These are phyloP conservation scores for Andricus quercusramuli DNA, from an alignment of 2,888 invertebrate genomes.

Conservation along the genomic window DNA sequence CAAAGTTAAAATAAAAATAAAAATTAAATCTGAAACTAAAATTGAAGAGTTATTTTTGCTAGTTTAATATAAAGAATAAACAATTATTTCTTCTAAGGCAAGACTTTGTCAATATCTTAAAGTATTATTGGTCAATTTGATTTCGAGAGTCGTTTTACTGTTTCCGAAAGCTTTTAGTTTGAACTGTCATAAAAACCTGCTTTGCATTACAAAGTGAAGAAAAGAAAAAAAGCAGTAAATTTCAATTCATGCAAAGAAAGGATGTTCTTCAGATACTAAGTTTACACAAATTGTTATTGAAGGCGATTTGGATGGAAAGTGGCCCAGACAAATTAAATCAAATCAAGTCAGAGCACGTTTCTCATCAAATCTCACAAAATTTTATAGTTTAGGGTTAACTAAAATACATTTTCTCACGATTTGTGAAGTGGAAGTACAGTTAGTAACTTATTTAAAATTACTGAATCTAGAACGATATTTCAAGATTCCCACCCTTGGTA, in stretches of 20 bases:
- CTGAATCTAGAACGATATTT: neutral
- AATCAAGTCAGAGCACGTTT: constrained; percentile 33
- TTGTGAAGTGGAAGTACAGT: neutral
- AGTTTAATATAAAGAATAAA: neutral
- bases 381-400: neutral
- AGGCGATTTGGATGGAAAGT: neutral
- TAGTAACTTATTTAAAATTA: neutral
- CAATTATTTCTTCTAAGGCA: neutral
- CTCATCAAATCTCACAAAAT: constrained; percentile 5
- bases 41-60: no score
- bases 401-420: neutral
- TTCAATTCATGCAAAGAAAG: constrained; percentile 2
- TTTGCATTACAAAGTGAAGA: neutral
- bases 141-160: constrained; percentile 9
- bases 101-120: neutral
- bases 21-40: no score
- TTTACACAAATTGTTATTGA: constrained; percentile 23
- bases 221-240: constrained; percentile 3
- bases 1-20: no score
- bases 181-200: constrained; percentile 28
- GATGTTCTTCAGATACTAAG: neutral
- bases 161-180: constrained; percentile 27
- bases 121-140: constrained; percentile 15
- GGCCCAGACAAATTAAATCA: constrained; percentile 5
- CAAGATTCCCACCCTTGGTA: neutral